A percentile compares a stretch with the other conserved stretches of the same genome.
phyloP scores from a whole-genome alignment of 2,797 vertebrate genomes.

The Falco rusticolus region DNA sequence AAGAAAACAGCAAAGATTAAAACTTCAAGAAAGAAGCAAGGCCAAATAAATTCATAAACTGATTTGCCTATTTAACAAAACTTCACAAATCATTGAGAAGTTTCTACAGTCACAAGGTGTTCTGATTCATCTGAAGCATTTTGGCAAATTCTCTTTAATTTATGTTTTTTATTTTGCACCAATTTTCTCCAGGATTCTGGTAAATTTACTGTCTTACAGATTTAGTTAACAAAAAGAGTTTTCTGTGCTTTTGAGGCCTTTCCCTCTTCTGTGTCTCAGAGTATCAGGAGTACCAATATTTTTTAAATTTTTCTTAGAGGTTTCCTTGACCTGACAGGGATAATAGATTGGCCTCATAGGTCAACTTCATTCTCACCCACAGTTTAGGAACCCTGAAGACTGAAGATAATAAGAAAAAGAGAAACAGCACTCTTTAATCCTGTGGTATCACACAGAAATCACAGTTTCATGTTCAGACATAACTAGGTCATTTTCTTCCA shows the following conservation, averaged over 20 bases:
- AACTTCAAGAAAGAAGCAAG: background rate
- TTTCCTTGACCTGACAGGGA: slow-evolving; percentile 34
- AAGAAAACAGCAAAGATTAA: background rate
- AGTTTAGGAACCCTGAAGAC: slow-evolving; percentile 32
- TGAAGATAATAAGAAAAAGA: slow-evolving; percentile 34
- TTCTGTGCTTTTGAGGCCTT: background rate
- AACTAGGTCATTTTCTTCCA: slow-evolving; percentile 30
- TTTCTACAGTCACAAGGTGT: background rate
- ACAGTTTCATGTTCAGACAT: slow-evolving; percentile 12
- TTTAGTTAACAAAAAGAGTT: background rate
- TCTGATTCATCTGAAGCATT: background rate
- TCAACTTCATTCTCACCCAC: slow-evolving; percentile 39
- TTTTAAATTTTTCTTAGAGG: slow-evolving; percentile 51
- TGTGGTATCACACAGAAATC: slow-evolving; percentile 14
- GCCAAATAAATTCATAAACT: background rate
- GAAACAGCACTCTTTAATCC: slow-evolving; percentile 48
- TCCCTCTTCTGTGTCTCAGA: slow-evolving; percentile 7
- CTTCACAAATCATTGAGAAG: background rate
- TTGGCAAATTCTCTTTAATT: background rate
- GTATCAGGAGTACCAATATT: slow-evolving; percentile 19
- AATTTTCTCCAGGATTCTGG: background rate
- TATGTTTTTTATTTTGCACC: background rate
- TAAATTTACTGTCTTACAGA: slow-evolving; percentile 17
- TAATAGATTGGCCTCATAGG: slow-evolving; percentile 50
- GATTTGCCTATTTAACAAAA: background rate